Percentiles rank a stretch among this genome's conserved stretches.
phyloP scores from a whole-genome alignment of 2,113 vertebrate species.

The Podarcis cretensis region DNA sequence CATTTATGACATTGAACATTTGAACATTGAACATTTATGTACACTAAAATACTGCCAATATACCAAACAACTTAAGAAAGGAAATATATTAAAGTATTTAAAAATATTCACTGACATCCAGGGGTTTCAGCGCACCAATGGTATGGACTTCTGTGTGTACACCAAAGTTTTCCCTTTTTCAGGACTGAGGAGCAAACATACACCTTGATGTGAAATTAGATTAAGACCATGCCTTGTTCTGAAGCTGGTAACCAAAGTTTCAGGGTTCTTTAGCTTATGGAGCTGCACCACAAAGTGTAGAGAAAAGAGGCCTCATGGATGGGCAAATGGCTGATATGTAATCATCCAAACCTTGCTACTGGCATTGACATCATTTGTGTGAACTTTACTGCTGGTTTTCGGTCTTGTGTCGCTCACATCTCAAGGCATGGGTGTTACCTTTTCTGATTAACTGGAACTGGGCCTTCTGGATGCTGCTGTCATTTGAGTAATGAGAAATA shows the following conservation, averaged over 20 bases:
- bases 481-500: neutral
- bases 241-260: neutral
- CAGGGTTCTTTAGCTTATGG: neutral
- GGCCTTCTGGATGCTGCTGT: neutral
- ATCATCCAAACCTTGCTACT: neutral
- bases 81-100: no score
- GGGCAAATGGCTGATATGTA: neutral
- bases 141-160: no score
- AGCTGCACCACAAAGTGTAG: neutral
- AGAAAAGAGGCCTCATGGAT: neutral
- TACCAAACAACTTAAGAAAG: no score
- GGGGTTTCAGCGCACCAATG: no score
- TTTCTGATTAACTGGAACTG: slow-evolving; percentile 3
- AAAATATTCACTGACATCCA: no score
- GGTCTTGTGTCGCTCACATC: neutral
- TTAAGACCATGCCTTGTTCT: neutral
- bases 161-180: no score
- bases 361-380: neutral
- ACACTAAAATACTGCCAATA: no score
- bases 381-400: neutral
- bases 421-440: neutral
- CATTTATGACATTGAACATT: no score
- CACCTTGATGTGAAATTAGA: neutral
- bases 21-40: no score
- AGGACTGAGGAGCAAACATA: no score